A percentile compares a stretch with the other conserved stretches of the same genome.
These are phyloP conservation scores for Hofmannophila pseudospretella DNA, from an alignment of 2,888 invertebrate species.

Conservation along the genomic window DNA sequence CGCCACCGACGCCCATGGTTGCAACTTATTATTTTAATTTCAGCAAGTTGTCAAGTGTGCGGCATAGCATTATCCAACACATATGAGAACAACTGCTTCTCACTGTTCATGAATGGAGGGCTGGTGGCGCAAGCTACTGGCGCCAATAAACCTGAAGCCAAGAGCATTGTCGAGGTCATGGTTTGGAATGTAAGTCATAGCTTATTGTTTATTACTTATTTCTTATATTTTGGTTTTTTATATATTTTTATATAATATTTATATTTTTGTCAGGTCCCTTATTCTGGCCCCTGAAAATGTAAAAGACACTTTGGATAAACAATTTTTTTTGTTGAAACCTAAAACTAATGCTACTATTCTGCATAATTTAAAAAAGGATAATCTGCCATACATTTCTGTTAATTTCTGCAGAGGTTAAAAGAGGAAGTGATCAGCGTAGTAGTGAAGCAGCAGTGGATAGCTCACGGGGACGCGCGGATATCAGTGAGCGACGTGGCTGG, in stretches of 20 bases:
- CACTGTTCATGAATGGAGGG: conserved; percentile 33
- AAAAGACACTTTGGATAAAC: too few relatives aligned
- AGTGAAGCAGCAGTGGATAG: conserved; percentile 53
- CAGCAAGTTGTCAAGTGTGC: conserved; percentile 56
- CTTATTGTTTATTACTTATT: too few relatives aligned
- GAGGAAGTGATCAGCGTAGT: conserved; percentile 38
- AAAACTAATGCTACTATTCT: too few relatives aligned
- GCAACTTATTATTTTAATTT: conserved; percentile 16
- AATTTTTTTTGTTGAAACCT: too few relatives aligned
- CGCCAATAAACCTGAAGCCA: conserved; percentile 36
- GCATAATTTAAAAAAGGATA: too few relatives aligned
- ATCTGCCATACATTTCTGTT: neutral
- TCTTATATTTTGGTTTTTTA: too few relatives aligned
- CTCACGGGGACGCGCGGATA: conserved; percentile 45
- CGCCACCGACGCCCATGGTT: too few relatives aligned
- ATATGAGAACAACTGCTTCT: conserved; percentile 29
- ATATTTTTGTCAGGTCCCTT: too few relatives aligned
- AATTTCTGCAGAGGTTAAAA: conserved; percentile 31
- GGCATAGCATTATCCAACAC: conserved; percentile 22
- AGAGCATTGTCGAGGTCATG: conserved; percentile 29
- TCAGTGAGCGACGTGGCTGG: conserved; percentile 42
- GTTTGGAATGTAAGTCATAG: conserved; percentile 64
- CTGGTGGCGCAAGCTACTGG: conserved; percentile 39
- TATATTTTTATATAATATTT: too few relatives aligned
- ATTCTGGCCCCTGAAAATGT: neutral